Base-by-base conservation (phyloP, 2,797 vertebrate genomes). In the Intellagama lesueurii region DNA sequence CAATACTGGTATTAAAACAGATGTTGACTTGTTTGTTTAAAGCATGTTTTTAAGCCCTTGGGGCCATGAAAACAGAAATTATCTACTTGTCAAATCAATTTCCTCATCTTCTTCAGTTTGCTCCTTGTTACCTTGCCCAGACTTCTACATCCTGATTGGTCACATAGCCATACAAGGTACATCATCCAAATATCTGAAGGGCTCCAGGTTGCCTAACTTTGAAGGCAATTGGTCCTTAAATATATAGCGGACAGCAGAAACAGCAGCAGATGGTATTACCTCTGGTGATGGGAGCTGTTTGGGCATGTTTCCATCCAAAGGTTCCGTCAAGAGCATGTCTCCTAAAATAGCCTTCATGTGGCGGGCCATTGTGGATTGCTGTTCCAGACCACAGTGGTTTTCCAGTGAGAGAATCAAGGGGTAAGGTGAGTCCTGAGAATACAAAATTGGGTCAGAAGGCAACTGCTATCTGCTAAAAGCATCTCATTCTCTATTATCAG, bases 321-420 rank as follows among this genome's bases (percentile, higher is more conserved):
- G 96, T 89, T 97, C 93, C 0, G 96, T 98, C 94, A 99, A 96
- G 91, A 99, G 97, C 95, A 97, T 97, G 84, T 97, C 97, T 80
- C 98, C 98, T 87, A 99, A 96, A 95, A 99, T 99, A 94, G 95
- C 92, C 92, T 92, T 96, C 89, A 99, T 97, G 91, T 99, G 98
- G 88, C 81, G 95, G 69, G 98, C 98, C 98, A 99, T 99, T 94
- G 97, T 97, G 0, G 96, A 97, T 96, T 99, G 99, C 97, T 99
- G 99, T 95, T 99, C 98, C 93, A 98, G 95, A 77, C 98, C 98
- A 0, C 99, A 99, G 97, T 99, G 99, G 94, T 99, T 99, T 97
- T 99, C 99, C 91, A 99, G 95, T 87, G 99, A 99, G 91, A 99
- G 97, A 94, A 99, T 98, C 83, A 98, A 95, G 0, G 97, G 97